These are phyloP conservation scores for Lontra canadensis DNA, from an alignment of 2,113 vertebrate genomes.

Conservation along the genomic window DNA sequence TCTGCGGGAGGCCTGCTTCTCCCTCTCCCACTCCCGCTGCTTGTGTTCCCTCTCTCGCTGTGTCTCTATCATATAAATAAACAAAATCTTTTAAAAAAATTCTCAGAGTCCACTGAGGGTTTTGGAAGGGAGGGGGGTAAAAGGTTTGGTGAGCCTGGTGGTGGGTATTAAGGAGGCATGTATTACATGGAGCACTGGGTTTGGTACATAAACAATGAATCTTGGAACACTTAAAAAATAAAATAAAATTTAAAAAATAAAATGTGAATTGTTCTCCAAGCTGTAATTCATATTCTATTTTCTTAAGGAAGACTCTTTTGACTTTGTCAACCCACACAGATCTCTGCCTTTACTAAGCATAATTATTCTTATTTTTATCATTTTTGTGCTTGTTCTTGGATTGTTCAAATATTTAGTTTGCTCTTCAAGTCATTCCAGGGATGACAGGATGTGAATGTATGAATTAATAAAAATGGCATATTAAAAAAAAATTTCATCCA, in stretches of 20 bases:
- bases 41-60: too few relatives aligned
- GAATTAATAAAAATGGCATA: constrained; percentile 23
- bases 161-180: too few relatives aligned
- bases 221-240: too few relatives aligned
- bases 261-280: background rate
- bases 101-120: too few relatives aligned
- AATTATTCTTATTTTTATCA: background rate
- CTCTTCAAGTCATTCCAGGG: background rate
- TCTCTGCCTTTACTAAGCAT: constrained; percentile 5
- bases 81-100: too few relatives aligned
- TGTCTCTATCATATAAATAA: too few relatives aligned
- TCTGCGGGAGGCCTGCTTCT: too few relatives aligned
- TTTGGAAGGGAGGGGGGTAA: too few relatives aligned
- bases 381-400: constrained; percentile 1
- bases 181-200: too few relatives aligned
- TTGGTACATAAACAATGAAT: too few relatives aligned
- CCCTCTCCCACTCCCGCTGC: too few relatives aligned
- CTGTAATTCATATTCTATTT: background rate
- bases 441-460: background rate
- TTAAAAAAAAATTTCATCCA: background rate
- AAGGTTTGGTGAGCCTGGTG: too few relatives aligned
- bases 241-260: background rate
- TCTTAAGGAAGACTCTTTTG: background rate
- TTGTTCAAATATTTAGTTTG: background rate
- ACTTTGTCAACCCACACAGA: background rate